phyloP scores from a whole-genome alignment of 2,113 vertebrate genomes.

The Perca flavescens region DNA sequence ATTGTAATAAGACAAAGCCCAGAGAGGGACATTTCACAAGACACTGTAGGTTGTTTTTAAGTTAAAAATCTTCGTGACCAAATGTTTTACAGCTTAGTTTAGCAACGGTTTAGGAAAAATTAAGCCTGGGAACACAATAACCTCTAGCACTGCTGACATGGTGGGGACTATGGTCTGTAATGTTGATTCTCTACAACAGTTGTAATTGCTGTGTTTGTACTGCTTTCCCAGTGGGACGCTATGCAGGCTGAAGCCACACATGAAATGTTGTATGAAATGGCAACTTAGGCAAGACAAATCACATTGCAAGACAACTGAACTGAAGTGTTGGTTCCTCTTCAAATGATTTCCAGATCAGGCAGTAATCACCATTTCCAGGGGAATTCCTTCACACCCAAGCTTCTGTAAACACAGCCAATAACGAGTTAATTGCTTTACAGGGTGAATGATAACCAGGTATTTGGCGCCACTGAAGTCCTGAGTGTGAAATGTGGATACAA shows the following conservation, averaged over 20 bases:
- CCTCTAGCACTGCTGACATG: conserved; percentile 74
- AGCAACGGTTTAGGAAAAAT: conserved; percentile 45
- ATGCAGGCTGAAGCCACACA: conserved; percentile 32
- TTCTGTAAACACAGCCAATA: conserved; percentile 79
- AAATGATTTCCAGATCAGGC: conserved; percentile 75
- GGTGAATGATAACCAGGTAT: conserved; percentile 77
- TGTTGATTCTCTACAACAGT: conserved; percentile 60
- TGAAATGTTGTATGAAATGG: conserved; percentile 32
- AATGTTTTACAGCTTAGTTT: conserved; percentile 25
- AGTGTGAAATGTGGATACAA: conserved; percentile 77
- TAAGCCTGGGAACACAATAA: conserved; percentile 77
- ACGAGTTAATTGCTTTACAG: conserved; percentile 79
- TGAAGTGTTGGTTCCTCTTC: conserved; percentile 64
- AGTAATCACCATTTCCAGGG: conserved; percentile 76
- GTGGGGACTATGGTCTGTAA: conserved; percentile 41
- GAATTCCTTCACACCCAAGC: conserved; percentile 76
- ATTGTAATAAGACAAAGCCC: background rate
- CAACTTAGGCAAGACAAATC: conserved; percentile 36
- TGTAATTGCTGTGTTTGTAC: conserved; percentile 80
- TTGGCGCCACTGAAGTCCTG: conserved; percentile 58
- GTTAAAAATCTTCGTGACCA: conserved; percentile 17
- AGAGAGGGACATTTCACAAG: background rate
- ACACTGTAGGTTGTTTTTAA: background rate
- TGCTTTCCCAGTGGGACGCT: conserved; percentile 57
- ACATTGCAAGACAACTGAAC: conserved; percentile 31